Conservation (phyloP, 2,888 invertebrate genomes). For the Bombyx huttoni region DNA sequence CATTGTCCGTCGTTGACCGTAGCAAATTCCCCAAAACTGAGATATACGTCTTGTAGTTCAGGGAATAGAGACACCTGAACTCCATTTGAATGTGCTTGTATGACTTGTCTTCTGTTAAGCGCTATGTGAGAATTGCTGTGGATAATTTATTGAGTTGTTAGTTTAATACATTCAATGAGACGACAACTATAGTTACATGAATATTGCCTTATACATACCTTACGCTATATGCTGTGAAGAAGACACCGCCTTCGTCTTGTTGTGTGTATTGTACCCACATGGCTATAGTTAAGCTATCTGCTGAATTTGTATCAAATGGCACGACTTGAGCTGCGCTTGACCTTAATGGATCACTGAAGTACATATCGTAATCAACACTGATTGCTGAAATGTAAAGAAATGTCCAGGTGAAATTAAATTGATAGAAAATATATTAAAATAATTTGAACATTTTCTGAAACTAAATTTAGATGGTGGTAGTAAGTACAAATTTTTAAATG, state of each 20-base stretch:
- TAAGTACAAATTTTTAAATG: too few relatives aligned
- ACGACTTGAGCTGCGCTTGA: conserved; percentile 94
- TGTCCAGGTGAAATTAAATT: conserved; percentile 1
- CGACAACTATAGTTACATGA: background rate
- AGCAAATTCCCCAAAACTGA: conserved; percentile 92
- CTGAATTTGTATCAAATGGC: conserved; percentile 86
- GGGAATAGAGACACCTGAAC: conserved; percentile 92
- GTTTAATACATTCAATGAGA: background rate
- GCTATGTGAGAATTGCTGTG: conserved; percentile 84
- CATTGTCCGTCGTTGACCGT: conserved; percentile 96
- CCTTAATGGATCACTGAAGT: conserved; percentile 91
- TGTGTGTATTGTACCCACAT: conserved; percentile 97
- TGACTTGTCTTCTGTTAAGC: conserved; percentile 81
- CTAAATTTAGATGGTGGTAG: too few relatives aligned
- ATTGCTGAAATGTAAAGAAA: conserved; percentile 77
- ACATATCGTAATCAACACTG: conserved; percentile 97
- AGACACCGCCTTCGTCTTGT: conserved; percentile 92
- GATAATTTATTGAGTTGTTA: background rate
- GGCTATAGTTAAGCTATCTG: conserved; percentile 87
- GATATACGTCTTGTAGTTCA: conserved; percentile 89
- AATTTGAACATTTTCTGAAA: too few relatives aligned
- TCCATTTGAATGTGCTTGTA: conserved; percentile 95
- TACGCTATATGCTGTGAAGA: conserved; percentile 93
- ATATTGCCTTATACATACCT: conserved; percentile 59
- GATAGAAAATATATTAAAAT: too few relatives aligned